Evolutionary conservation across 2,113 vertebrate genomes (phyloP).

Genomic region (Chaetorhynchus papuensis): DNA sequence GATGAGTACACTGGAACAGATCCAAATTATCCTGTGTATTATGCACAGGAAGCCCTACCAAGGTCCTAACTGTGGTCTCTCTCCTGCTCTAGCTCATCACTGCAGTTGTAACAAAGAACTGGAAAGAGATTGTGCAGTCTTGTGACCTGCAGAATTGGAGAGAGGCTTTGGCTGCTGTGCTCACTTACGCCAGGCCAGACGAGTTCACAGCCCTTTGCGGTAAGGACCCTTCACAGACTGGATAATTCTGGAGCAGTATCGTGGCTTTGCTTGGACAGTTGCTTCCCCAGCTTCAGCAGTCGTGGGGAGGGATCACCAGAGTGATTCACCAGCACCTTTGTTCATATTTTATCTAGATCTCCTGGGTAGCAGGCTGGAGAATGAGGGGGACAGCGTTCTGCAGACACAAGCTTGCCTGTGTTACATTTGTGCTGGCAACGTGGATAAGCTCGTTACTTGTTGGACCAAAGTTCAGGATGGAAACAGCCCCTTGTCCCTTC

Average conservation of each 20-base stretch:
- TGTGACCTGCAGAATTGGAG: constrained; percentile 94
- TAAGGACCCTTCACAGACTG: constrained; percentile 47
- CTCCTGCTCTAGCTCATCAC: constrained; percentile 83
- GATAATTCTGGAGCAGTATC: not conserved
- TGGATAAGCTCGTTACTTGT: constrained; percentile 90
- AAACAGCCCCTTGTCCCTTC: constrained; percentile 83
- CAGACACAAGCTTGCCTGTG: constrained; percentile 90
- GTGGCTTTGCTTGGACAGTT: not conserved
- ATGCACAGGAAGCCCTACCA: not conserved
- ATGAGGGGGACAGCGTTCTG: constrained; percentile 75
- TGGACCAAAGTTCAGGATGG: constrained; percentile 87
- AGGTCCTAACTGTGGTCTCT: not conserved
- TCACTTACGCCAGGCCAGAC: constrained; percentile 90
- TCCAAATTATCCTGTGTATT: not conserved
- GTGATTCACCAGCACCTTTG: not conserved
- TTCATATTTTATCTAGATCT: constrained; percentile 74
- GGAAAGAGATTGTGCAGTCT: constrained; percentile 89
- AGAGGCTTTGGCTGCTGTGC: constrained; percentile 91
- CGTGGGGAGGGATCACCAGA: not conserved
- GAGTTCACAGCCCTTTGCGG: constrained; percentile 92
- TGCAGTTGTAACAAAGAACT: constrained; percentile 93
- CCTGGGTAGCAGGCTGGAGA: constrained; percentile 86
- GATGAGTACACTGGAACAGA: not conserved
- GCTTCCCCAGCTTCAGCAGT: not conserved
- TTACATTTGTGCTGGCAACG: constrained; percentile 93